Evolutionary conservation across 1,140 invertebrate genomes (phyloP), one percentile per base, ranked within the genome.

Genomic region (Drosophila subpulchrella): DNA sequence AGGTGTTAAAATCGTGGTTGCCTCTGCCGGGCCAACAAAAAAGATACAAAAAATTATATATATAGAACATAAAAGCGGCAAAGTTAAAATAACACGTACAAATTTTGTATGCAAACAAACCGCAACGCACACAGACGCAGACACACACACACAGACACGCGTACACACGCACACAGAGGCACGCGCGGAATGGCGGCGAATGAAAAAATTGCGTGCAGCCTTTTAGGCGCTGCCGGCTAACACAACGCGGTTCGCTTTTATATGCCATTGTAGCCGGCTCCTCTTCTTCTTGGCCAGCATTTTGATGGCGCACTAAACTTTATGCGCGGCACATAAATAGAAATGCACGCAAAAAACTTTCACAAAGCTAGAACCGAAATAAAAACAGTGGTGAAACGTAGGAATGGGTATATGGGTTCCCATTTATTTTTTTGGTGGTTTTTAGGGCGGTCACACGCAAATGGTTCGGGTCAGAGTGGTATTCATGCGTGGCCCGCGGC

Each of bases 241-340:
- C 15, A 70, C 65, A 77, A 59, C 48, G 61, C 39, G 24, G 47
- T 56, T 63, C 60, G 38, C 63, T 67, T 55, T 81, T 81, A 71
- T 61, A 42, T 53, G 36, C 60, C 61, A 75, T 75, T 79, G 68
- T 63, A 57, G 38, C 65, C 41, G 27, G 38, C 30, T 63, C 10
- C 32, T 30, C 57, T 50, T 71, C 66, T 41, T 30, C 54, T 20
- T 32, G 44, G 44, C 68, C 68, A 72, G 36, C 68, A 67, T 73
- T 84, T 86, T 88, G 73, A 89, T 89, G 84, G 84, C 61, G 61
- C 51, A 77, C 63, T 89, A 89, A 88, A 89, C 67, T 88, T 88
- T 84, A 88, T 88, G 80, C 73, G 76, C 51, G 65, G 61, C 80
- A 75, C 84, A 81, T 84, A 89, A 88, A 88, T 89, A 89, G 80